Evolutionary conservation across 1,140 invertebrate genomes (phyloP), one percentile per base, ranked within the genome.

Genomic region (Melipona quadrifasciata): DNA sequence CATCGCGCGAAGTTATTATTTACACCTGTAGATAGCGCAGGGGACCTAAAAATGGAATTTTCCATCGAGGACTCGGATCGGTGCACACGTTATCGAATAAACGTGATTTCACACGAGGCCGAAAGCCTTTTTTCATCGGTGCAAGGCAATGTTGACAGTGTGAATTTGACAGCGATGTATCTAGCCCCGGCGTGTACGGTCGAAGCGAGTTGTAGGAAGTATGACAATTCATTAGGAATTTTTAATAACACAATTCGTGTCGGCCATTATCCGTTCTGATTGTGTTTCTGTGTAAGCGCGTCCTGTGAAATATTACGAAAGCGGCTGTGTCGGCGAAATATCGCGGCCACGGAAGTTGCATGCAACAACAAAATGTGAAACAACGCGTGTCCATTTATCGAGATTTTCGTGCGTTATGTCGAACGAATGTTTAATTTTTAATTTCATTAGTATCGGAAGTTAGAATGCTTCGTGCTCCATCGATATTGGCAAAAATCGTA

Each of bases 181-280:
- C 58, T 82, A 31, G 39, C 39, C 6, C 19, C 10, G 2, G 34
- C 6, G 31, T 51, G 24, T 51, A 64, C 64, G 61, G 24, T 67
- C 57, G 47, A 27, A 47, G 39, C 55, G 16, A 67, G 80, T 82
- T 55, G 47, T 76, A 47, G 80, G 8, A n/a, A 51, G 11, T 51
- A 31, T 57, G 51, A 47, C 21, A 47, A 67, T 68, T 55, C 61
- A 51, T 55, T 65, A 31, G 21, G 19, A 82, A 76, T 76, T 67
- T 67, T 82, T 76, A 82, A 82, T 67, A 61, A 75, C 24, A 39
- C 47, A 27, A 47, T 75, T 53, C 39, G n/a, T 31, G 31, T n/a
- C 51, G 72, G 21, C 27, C 27, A 21, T 47, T 61, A n/a, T 82
- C 47, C 47, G 64, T 68, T 82, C 24, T 55, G 5, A 82, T 82